Percentiles rank a stretch among this genome's conserved stretches.
These are phyloP conservation scores for Tauraco hartlaubi DNA, from an alignment of 2,797 vertebrate species.

Conservation along the genomic window DNA sequence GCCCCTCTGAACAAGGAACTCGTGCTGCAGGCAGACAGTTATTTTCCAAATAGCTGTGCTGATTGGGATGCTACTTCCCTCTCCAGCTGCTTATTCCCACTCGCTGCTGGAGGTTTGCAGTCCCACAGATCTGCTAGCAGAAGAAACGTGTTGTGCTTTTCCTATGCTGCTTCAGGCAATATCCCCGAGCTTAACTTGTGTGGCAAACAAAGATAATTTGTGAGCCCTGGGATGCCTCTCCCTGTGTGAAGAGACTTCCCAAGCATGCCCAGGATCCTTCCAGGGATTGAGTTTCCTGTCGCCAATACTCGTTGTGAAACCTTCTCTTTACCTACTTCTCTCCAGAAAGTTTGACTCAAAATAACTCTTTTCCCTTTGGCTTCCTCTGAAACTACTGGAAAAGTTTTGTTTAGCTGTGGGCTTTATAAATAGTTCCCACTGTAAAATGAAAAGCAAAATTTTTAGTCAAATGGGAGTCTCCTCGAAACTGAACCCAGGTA, in stretches of 20 bases:
- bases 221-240: not conserved
- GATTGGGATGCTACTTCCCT: not conserved
- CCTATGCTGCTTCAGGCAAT: not conserved
- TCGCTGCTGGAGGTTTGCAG: not conserved
- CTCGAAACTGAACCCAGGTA: not conserved
- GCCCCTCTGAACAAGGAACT: not conserved
- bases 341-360: not conserved
- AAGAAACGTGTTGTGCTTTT: not conserved
- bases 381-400: not conserved
- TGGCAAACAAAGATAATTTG: not conserved
- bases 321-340: not conserved
- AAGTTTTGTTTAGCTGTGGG: not conserved
- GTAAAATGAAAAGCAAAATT: not conserved
- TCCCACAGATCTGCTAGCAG: not conserved
- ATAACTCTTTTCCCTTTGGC: not conserved
- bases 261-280: not conserved
- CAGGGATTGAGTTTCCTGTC: not conserved
- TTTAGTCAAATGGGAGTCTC: not conserved
- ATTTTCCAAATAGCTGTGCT: not conserved
- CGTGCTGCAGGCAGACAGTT: fast-evolving
- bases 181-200: not conserved
- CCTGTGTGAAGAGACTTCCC: not conserved
- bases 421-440: not conserved
- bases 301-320: fast-evolving
- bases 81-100: not conserved